Conservation (phyloP, 92 coral and sea anemone genomes). For the Paragorgia papillata region DNA sequence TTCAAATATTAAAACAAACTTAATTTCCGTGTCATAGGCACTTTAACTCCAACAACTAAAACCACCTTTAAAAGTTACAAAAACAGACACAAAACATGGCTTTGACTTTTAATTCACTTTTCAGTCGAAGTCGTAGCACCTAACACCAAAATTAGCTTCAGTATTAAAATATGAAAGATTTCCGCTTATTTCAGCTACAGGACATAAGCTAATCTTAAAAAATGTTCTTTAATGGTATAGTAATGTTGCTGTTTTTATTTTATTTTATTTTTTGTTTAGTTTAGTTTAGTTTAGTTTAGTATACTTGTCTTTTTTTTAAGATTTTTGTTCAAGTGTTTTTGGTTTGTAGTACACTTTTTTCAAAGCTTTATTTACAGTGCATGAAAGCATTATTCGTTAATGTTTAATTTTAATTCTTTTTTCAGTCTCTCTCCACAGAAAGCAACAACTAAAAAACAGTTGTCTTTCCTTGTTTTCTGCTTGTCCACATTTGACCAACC, state of each 20-base stretch:
- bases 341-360: background rate
- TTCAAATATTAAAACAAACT: too few species aligned
- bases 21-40: too few species aligned
- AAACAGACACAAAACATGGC: background rate
- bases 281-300: background rate
- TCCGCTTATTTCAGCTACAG: background rate
- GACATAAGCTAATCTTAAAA: background rate
- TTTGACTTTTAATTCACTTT: background rate
- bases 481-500: background rate
- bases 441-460: background rate
- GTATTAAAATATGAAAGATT: background rate
- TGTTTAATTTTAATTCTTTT: background rate
- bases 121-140: background rate
- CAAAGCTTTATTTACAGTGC: constrained; percentile 3
- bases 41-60: background rate
- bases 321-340: background rate
- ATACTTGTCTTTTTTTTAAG: background rate
- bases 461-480: background rate
- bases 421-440: background rate
- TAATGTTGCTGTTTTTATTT: background rate
- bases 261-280: background rate
- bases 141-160: background rate
- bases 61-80: background rate
- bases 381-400: background rate
- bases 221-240: background rate